Conservation (phyloP, 1,140 invertebrate genomes). For the Ceratitis capitata region DNA sequence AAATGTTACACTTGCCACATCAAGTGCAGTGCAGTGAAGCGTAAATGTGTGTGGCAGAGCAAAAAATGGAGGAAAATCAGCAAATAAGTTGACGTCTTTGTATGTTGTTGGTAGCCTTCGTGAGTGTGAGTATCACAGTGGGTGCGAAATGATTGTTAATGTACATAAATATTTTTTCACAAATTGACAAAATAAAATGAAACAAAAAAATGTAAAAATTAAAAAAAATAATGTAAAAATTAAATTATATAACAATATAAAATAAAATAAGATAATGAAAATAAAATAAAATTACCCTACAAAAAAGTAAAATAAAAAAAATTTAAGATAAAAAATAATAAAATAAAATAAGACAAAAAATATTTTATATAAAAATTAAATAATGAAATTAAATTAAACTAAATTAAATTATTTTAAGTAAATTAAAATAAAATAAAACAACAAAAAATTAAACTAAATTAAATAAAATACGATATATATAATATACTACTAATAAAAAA, state of each 20-base stretch:
- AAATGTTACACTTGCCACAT: background rate
- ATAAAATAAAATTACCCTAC: too few relatives aligned
- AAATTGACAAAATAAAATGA: background rate
- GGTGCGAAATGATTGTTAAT: background rate
- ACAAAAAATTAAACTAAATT: background rate
- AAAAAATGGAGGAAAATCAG: constrained; percentile 9
- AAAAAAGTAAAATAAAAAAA: too few relatives aligned
- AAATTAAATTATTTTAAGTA: too few relatives aligned
- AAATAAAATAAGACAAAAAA: too few relatives aligned
- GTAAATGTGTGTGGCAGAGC: constrained; percentile 7
- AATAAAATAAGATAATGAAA: too few relatives aligned
- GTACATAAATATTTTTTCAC: background rate
- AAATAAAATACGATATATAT: background rate
- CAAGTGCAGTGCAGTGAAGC: constrained; percentile 10
- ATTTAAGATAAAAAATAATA: too few relatives aligned
- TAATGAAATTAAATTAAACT: too few relatives aligned
- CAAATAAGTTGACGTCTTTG: constrained; percentile 20
- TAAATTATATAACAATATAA: background rate
- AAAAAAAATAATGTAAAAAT: background rate
- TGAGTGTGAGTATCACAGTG: background rate
- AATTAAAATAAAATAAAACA: background rate
- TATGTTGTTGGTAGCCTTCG: background rate
- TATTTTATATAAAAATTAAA: too few relatives aligned
- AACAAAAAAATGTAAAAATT: background rate
- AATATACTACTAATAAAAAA: too few relatives aligned